Conservation (phyloP, 2,113 vertebrate species). For the Nothocercus nigrocapillus region DNA sequence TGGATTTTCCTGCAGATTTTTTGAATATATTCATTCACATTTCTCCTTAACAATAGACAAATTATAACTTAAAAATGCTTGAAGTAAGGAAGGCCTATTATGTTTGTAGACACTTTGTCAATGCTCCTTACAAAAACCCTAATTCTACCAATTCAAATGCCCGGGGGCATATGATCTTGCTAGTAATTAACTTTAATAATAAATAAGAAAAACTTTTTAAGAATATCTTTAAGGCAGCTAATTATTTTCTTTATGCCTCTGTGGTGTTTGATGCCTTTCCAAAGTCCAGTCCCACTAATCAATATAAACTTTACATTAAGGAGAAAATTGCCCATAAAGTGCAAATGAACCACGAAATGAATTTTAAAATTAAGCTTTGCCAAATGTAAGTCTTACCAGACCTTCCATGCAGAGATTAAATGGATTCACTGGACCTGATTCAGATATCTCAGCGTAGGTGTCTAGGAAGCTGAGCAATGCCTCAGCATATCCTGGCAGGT, state of each 20-base stretch:
- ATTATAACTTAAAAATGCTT: background rate
- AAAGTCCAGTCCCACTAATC: background rate
- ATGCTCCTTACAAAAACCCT: background rate
- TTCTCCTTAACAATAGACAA: background rate
- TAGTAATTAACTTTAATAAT: background rate
- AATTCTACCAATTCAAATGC: background rate
- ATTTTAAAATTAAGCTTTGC: background rate
- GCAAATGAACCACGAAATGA: background rate
- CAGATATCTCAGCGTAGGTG: background rate
- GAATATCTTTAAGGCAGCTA: background rate
- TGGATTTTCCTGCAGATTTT: background rate
- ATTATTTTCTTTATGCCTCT: background rate
- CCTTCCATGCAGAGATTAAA: background rate
- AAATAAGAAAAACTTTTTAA: background rate
- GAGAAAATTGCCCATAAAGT: background rate
- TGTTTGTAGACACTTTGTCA: background rate
- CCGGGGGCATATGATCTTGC: background rate
- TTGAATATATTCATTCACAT: background rate
- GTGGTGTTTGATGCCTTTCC: background rate
- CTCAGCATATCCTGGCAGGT: background rate
- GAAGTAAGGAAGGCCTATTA: background rate
- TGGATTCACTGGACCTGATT: background rate
- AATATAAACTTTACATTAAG: background rate
- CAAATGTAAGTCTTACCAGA: background rate
- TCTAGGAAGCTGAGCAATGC: background rate